These are phyloP conservation scores for Apotomis betuletana DNA, from an alignment of 2,888 invertebrate species.

Conservation along the genomic window DNA sequence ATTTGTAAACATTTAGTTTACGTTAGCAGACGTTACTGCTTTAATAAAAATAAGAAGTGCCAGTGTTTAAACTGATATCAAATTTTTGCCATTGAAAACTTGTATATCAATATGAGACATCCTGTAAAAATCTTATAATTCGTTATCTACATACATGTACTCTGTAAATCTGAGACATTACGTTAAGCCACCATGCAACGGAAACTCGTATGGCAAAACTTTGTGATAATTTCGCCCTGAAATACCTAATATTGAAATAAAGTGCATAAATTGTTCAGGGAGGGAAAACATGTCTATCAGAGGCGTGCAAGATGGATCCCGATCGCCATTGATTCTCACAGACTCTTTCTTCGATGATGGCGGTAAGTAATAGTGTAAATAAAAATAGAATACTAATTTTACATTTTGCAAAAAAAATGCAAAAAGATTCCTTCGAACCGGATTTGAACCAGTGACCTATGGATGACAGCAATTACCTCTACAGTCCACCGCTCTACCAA, in stretches of 20 bases:
- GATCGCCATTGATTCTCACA: constrained; percentile 71
- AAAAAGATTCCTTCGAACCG: constrained; percentile 82
- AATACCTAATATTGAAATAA: neutral
- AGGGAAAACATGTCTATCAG: constrained; percentile 68
- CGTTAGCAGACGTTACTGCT: too few relatives aligned
- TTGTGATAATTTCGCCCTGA: constrained; percentile 5
- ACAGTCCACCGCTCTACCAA: constrained; percentile 51
- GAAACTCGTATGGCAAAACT: constrained; percentile 34
- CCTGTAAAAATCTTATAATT: constrained; percentile 12
- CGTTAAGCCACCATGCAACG: constrained; percentile 16
- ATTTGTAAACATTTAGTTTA: too few relatives aligned
- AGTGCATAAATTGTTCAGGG: constrained; percentile 39
- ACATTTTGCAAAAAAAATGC: constrained; percentile 39
- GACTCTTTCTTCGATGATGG: constrained; percentile 79
- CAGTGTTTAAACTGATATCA: too few relatives aligned
- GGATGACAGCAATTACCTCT: constrained; percentile 65
- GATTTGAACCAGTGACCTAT: constrained; percentile 86
- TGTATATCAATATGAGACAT: neutral
- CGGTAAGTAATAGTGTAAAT: constrained; percentile 58
- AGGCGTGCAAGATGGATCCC: constrained; percentile 75
- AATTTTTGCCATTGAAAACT: too few relatives aligned
- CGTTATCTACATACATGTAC: neutral
- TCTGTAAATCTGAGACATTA: constrained; percentile 21
- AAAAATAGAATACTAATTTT: neutral
- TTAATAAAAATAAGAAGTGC: too few relatives aligned